Base-by-base conservation (phyloP, 2,888 invertebrate species). In the Ptychoptera albimana region DNA sequence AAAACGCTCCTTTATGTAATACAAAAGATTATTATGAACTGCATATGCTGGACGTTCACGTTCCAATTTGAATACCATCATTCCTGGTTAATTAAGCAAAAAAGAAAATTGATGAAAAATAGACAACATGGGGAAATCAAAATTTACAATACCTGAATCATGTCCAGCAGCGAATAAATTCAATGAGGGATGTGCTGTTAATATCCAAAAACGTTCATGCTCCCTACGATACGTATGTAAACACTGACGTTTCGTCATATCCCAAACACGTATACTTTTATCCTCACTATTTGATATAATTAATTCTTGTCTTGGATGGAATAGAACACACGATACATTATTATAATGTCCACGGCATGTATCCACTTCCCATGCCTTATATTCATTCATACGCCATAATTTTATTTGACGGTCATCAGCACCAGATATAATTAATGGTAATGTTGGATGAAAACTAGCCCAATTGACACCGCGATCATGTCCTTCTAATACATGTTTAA, bases 91-190 rank as follows among this genome's bases (percentile, higher is more conserved):
- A 13, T 1, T n/a, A n/a, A n/a, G n/a, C 44, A 40, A n/a, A 38
- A 23, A 38, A 32, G 29, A 29, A 37, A 32, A 38, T 42, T 12
- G 10, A 11, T 41, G 8, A 38, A 7, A 23, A 32, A 5, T 29
- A 30, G 14, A 9, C 8, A n/a, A 43, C 2, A 38, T 37, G 8
- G 8, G 15, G 7, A 15, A 37, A 8, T 37, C 6, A 7, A 15
- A 37, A 36, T 36, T 7, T n/a, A 8, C 8, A 36, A 23, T 39
- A 52, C 97, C 98, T 36, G 85, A 83, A 69, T 98, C 98, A 64
- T 99, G 98, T 0, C 98, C 97, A n/a, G 97, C 98, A 14, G 97
- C 98, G 68, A 99, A 98, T 41, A 99, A 68, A 67, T 97, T 98
- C 39, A 97, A 69, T 0, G 83, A 79, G 0, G 97, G 97, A 68